phyloP scores from a whole-genome alignment of 30 jellyfish, hydroid and myxozoan species.

The Aurelia sp. region DNA sequence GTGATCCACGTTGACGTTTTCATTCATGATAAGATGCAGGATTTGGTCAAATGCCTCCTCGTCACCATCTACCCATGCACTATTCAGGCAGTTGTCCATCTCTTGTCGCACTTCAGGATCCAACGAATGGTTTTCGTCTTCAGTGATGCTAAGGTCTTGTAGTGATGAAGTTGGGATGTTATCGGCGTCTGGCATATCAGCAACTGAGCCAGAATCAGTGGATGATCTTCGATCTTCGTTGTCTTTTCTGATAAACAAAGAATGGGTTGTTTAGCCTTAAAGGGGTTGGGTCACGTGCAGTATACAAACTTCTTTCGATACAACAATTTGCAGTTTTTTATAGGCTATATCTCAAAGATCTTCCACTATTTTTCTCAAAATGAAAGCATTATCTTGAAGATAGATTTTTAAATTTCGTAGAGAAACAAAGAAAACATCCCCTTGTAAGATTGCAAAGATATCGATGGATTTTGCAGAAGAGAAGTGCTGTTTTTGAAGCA shows the following conservation, averaged over 20 bases:
- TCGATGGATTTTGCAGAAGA: too few relatives aligned
- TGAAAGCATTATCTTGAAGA: too few relatives aligned
- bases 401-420: too few relatives aligned
- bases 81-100: conserved; percentile 56
- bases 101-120: conserved; percentile 59
- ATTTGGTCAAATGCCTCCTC: conserved; percentile 92
- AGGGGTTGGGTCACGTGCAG: too few relatives aligned
- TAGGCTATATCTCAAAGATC: too few relatives aligned
- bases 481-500: too few relatives aligned
- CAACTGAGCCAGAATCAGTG: conserved; percentile 28
- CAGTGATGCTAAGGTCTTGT: conserved; percentile 17
- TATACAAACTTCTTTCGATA: too few relatives aligned
- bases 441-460: too few relatives aligned
- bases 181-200: conserved; percentile 18
- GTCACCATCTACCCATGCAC: conserved; percentile 90
- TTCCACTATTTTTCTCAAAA: too few relatives aligned
- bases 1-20: conserved; percentile 71
- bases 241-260: conserved; percentile 1
- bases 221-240: conserved; percentile 15
- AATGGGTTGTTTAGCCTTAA: background rate
- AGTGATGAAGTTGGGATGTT: background rate
- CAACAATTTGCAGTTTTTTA: too few relatives aligned
- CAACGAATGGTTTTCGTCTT: conserved; percentile 50
- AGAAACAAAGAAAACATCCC: too few relatives aligned
- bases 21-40: conserved; percentile 73